These are phyloP conservation scores for Lordiphosa fenestrarum DNA, from an alignment of 2,888 invertebrate species.

Conservation along the genomic window DNA sequence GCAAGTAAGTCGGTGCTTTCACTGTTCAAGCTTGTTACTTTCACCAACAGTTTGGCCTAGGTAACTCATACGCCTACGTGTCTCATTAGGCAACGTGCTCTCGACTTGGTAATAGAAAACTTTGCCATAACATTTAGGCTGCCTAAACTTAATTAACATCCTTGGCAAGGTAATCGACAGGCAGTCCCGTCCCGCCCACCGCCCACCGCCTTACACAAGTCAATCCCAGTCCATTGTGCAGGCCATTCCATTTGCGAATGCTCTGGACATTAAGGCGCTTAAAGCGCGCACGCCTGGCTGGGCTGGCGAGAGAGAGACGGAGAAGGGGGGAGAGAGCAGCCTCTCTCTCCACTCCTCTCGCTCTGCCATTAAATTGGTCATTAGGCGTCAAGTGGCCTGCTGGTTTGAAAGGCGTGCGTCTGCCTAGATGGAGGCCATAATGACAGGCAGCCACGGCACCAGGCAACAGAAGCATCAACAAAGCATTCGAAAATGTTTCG, in stretches of 20 bases:
- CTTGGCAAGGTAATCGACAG: constrained; percentile 57
- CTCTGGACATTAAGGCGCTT: constrained; percentile 50
- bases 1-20: neutral
- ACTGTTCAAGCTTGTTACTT: constrained; percentile 20
- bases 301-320: neutral
- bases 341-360: constrained; percentile 5
- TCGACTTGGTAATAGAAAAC: constrained; percentile 63
- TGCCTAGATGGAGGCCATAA: constrained; percentile 18
- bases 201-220: neutral
- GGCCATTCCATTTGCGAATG: constrained; percentile 66
- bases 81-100: constrained; percentile 58
- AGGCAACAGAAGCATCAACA: constrained; percentile 37
- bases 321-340: neutral
- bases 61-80: constrained; percentile 72
- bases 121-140: constrained; percentile 61
- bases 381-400: constrained; percentile 69
- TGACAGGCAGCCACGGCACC: constrained; percentile 21
- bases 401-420: constrained; percentile 43
- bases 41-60: constrained; percentile 48
- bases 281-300: constrained; percentile 28
- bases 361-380: constrained; percentile 64
- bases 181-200: constrained; percentile 23
- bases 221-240: constrained; percentile 32
- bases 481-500: constrained; percentile 55
- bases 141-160: constrained; percentile 68